phyloP scores from a whole-genome alignment of 2,888 invertebrate genomes.

The Ligdia adustata region DNA sequence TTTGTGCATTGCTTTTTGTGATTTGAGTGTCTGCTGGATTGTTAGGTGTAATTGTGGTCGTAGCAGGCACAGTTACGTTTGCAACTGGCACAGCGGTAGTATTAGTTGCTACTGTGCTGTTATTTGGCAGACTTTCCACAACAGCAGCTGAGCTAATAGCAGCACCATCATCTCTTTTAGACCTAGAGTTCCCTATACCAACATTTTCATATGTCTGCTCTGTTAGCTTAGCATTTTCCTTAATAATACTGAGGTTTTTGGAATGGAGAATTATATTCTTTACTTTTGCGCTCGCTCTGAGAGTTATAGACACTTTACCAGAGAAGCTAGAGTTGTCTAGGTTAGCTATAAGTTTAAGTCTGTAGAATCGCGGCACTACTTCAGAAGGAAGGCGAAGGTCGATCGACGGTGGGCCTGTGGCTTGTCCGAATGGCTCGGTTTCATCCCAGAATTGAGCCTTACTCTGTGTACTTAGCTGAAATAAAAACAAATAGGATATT shows the following conservation, averaged over 20 bases:
- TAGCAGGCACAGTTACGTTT: not conserved
- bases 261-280: slow-evolving; percentile 79
- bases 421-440: slow-evolving; percentile 64
- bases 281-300: slow-evolving; percentile 63
- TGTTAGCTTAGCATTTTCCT: slow-evolving; percentile 61
- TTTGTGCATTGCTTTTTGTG: slow-evolving; percentile 65
- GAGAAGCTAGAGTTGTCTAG: slow-evolving; percentile 70
- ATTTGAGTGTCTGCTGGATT: slow-evolving; percentile 59
- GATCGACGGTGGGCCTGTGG: slow-evolving; percentile 47
- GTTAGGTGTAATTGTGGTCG: slow-evolving; percentile 26
- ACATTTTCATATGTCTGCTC: slow-evolving; percentile 75
- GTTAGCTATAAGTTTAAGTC: slow-evolving; percentile 80
- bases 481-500: no score
- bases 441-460: slow-evolving; percentile 70
- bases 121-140: slow-evolving; percentile 18
- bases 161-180: slow-evolving; percentile 49
- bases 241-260: slow-evolving; percentile 68
- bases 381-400: slow-evolving; percentile 72
- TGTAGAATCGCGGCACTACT: slow-evolving; percentile 83
- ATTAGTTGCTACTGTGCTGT: slow-evolving; percentile 26
- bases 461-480: slow-evolving; percentile 44
- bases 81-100: slow-evolving; percentile 21
- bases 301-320: slow-evolving; percentile 76
- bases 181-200: slow-evolving; percentile 42
- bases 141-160: slow-evolving; percentile 25